Base-by-base conservation (phyloP, 2,888 invertebrate genomes). In the Cantharis rustica region DNA sequence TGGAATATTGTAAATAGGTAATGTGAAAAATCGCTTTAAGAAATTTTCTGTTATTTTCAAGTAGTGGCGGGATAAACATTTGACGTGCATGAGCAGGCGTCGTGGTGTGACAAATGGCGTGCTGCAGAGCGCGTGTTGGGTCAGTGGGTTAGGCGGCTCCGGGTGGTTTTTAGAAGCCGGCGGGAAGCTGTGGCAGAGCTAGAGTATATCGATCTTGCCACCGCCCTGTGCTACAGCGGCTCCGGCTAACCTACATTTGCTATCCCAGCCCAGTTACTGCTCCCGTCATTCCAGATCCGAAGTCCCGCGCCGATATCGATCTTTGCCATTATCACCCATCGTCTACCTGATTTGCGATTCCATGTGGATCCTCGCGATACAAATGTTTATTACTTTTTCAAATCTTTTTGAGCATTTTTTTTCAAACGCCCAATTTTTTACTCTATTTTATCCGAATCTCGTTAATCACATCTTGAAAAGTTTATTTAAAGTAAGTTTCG, bases 241-340 rank as follows among this genome's bases (percentile, higher is more conserved):
- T 85, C 84, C 82, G 82, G 86, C 85, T 86, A 85, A 85, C 88
- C 87, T 87, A 88, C 87, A 88, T 87, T 87, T 86, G 82, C 85
- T 84, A 85, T 85, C 74, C 84, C 84, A 84, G 85, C 86, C 86
- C 86, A 84, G 85, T 85, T 84, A 85, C 81, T 73, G 79, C 82
- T 80, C 81, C 80, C 79, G 78, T 79, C 81, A 76, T 80, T 78
- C 80, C 79, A 77, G 79, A 80, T 79, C 83, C 79, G 75, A 76
- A 79, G 80, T 82, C 79, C 81, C 78, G 78, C 79, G 79, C 81
- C 79, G 80, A 82, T 84, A 84, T 85, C 84, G 84, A 83, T 83
- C 82, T 82, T 79, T 75, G 71, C 79, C 79, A 78, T 80, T 79
- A 77, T 81, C 79, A 75, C 80, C 79, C 78, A 76, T 79, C 75